phyloP scores from a whole-genome alignment of 2,113 vertebrate genomes.

The Halichoerus grypus region DNA sequence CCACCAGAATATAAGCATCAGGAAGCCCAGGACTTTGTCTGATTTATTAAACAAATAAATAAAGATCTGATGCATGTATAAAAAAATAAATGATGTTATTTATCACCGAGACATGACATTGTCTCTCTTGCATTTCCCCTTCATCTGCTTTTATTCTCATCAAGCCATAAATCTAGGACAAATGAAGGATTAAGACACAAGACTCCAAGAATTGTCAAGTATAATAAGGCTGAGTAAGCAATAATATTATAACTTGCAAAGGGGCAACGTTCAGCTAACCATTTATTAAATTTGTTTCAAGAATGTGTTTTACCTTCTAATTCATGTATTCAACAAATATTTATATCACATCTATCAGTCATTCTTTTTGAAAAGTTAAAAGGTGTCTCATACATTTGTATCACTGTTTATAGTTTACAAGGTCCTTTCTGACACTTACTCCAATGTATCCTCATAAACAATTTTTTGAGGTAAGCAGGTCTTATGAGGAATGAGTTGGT shows the following conservation, averaged over 20 bases:
- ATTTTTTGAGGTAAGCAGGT: conserved; percentile 42
- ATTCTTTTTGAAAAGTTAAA: conserved; percentile 18
- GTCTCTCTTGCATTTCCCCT: conserved; percentile 50
- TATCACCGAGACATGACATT: conserved; percentile 18
- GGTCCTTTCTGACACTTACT: conserved; percentile 50
- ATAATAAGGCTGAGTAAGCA: conserved; percentile 31
- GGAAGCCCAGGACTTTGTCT: conserved; percentile 21
- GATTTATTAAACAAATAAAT: conserved; percentile 66
- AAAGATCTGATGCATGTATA: conserved; percentile 33
- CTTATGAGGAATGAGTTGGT: conserved; percentile 50
- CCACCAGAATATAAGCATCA: neutral
- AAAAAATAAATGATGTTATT: conserved; percentile 62
- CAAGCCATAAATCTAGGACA: conserved; percentile 44
- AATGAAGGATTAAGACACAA: neutral
- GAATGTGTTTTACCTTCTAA: conserved; percentile 30
- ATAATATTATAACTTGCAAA: conserved; percentile 36
- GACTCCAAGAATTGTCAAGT: conserved; percentile 22
- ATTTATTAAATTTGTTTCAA: conserved; percentile 52
- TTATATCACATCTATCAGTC: neutral
- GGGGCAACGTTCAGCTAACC: neutral
- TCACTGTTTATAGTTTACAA: conserved; percentile 45
- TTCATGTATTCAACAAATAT: conserved; percentile 63
- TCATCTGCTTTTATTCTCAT: conserved; percentile 57
- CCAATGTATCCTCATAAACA: conserved; percentile 52
- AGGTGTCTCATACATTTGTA: conserved; percentile 45